phyloP scores from a whole-genome alignment of 2,113 vertebrate genomes.

The Azemiops feae region DNA sequence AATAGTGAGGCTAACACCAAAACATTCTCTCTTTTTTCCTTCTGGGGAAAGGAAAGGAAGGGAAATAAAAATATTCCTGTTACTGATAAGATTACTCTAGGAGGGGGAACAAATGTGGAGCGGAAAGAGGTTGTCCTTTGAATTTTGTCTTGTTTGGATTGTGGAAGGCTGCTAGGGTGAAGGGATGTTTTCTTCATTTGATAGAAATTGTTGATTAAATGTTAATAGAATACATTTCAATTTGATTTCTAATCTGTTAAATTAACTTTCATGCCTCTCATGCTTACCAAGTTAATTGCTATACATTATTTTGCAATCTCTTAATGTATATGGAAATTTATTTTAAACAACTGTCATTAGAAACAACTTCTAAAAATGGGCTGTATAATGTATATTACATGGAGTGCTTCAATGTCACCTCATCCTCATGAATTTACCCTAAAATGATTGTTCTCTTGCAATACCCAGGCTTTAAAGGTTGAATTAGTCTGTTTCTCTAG shows the following conservation, averaged over 20 bases:
- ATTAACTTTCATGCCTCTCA: neutral
- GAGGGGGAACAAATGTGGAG: neutral
- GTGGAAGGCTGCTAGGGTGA: neutral
- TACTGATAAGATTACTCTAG: neutral
- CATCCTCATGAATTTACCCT: constrained; percentile 31
- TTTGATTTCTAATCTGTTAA: neutral
- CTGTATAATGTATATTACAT: constrained; percentile 50
- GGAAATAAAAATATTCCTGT: neutral
- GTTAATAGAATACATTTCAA: neutral
- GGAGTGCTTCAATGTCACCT: constrained; percentile 42
- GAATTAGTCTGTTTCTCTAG: constrained; percentile 8
- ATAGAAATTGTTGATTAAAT: neutral
- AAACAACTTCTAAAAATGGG: constrained; percentile 40
- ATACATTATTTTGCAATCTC: neutral
- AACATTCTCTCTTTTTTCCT: neutral
- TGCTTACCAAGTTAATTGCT: neutral
- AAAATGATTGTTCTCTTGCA: constrained; percentile 34
- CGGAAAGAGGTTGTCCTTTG: neutral
- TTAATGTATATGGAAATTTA: neutral
- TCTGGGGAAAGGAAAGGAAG: neutral
- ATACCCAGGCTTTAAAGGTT: neutral
- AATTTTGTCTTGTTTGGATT: neutral
- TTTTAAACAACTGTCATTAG: neutral
- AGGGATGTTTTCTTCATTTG: neutral
- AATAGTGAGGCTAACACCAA: neutral